phyloP scores from a whole-genome alignment of 2,888 invertebrate species.

The Zaprionus bogoriensis region DNA sequence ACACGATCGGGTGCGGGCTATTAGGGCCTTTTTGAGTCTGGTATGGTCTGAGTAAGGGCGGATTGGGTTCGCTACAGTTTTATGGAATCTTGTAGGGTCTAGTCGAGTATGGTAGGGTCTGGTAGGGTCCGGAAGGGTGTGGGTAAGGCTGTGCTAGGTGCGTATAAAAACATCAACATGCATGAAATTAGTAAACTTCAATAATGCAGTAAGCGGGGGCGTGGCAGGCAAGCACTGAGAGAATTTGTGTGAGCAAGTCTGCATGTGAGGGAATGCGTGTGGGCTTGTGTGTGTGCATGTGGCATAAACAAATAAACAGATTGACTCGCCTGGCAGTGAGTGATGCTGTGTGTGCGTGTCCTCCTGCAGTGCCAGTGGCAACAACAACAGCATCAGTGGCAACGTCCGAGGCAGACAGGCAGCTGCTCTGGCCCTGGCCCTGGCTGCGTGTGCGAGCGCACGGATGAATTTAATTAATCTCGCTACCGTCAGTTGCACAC shows the following conservation, averaged over 20 bases:
- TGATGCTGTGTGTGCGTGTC: constrained; percentile 23
- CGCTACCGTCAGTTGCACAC: constrained; percentile 80
- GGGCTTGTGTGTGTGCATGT: constrained; percentile 1
- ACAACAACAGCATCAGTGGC: neutral
- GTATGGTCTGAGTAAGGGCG: no score
- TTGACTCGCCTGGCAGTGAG: constrained; percentile 59
- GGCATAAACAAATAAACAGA: constrained; percentile 67
- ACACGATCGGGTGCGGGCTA: no score
- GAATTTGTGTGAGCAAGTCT: no score
- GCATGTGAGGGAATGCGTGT: no score
- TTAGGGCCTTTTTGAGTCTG: no score
- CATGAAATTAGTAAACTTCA: constrained; percentile 64
- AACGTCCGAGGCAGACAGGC: neutral
- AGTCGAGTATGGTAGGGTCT: no score
- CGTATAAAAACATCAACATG: constrained; percentile 38
- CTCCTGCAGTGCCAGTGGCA: neutral
- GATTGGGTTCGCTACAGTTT: no score
- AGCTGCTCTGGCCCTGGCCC: neutral
- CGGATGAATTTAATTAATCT: constrained; percentile 81
- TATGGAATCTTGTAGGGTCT: no score
- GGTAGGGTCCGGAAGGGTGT: no score
- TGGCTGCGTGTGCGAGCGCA: constrained; percentile 25
- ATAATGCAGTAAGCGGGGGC: constrained; percentile 36
- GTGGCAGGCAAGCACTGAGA: no score
- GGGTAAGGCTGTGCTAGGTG: neutral